Conservation (phyloP, 2,888 invertebrate species). For the Aelia acuminata region DNA sequence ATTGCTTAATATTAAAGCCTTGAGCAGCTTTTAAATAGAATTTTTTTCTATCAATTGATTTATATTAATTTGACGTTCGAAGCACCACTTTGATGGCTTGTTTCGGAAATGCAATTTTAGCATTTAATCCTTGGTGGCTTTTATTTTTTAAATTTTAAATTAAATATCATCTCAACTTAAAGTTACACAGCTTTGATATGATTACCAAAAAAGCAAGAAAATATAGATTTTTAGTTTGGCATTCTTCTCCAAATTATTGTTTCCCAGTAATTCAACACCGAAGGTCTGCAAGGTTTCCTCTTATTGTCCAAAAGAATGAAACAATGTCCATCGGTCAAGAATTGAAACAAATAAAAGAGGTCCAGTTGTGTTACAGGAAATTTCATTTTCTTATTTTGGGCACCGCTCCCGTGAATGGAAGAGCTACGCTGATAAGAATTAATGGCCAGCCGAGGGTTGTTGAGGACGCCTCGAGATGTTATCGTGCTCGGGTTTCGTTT, state of each 20-base stretch:
- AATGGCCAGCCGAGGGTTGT: neutral
- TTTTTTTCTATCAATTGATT: too few relatives aligned
- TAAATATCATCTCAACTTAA: too few relatives aligned
- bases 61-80: too few relatives aligned
- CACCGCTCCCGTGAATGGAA: neutral
- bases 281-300: neutral
- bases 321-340: neutral
- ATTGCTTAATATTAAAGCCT: neutral
- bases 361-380: neutral
- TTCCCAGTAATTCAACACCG: neutral
- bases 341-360: neutral
- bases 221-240: neutral
- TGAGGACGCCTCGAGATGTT: constrained; percentile 11
- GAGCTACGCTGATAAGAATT: neutral
- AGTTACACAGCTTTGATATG: too few relatives aligned
- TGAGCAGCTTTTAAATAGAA: too few relatives aligned
- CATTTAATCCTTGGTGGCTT: too few relatives aligned
- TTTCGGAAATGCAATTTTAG: too few relatives aligned
- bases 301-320: neutral
- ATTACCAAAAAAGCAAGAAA: neutral
- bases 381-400: constrained; percentile 1
- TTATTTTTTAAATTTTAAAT: too few relatives aligned
- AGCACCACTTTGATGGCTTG: too few relatives aligned
- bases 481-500: constrained; percentile 31
- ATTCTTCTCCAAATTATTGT: neutral